phyloP scores from a whole-genome alignment of 2,113 vertebrate species.

The Perca schrenkii region DNA sequence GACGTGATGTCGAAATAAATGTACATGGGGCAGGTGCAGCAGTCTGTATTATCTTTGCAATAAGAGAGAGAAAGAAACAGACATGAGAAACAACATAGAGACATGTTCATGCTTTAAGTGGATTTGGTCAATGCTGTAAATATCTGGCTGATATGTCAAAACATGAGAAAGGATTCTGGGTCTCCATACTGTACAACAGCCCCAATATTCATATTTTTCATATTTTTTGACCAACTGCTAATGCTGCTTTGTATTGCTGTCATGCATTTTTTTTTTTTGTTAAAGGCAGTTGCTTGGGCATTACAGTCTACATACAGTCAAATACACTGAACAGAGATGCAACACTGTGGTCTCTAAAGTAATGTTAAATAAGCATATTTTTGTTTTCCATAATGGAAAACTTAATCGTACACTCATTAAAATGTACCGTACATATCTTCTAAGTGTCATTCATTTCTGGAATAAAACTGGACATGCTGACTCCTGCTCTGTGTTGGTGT shows the following conservation, averaged over 20 bases:
- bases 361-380: background rate
- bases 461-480: slow-evolving; percentile 13
- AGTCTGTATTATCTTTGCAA: slow-evolving; percentile 62
- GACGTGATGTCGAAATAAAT: slow-evolving; percentile 76
- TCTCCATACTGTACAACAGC: background rate
- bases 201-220: background rate
- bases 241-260: background rate
- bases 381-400: slow-evolving; percentile 7
- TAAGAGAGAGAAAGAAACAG: slow-evolving; percentile 43
- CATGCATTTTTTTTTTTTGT: background rate
- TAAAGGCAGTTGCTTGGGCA: slow-evolving; percentile 1
- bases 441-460: background rate
- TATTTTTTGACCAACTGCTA: background rate
- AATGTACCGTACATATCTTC: background rate
- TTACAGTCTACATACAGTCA: background rate
- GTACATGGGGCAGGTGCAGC: slow-evolving; percentile 72
- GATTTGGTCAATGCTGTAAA: slow-evolving; percentile 5
- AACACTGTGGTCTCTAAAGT: background rate
- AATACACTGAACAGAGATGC: background rate
- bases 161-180: background rate
- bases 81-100: slow-evolving; percentile 31
- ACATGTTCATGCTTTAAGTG: slow-evolving; percentile 10
- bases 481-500: background rate
- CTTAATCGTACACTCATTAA: background rate
- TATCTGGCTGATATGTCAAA: slow-evolving; percentile 15